Evolutionary conservation across 2,113 vertebrate genomes (phyloP).

Genomic region (Cisticola juncidis): DNA sequence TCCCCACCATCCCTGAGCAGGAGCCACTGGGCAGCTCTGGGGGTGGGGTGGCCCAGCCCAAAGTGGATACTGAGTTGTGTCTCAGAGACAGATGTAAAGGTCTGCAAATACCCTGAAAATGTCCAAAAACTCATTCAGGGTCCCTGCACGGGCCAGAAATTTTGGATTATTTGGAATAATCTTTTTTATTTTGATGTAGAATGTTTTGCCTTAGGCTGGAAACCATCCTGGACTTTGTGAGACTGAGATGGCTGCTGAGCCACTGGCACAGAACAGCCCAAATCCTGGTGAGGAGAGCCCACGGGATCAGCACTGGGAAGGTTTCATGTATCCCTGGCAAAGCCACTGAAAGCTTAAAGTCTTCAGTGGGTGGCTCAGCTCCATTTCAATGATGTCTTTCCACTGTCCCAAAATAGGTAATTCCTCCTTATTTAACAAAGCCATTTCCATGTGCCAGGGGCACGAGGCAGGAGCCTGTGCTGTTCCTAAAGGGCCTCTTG

Average conservation of each 20-base stretch:
- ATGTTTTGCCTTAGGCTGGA: neutral
- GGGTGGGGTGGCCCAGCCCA: neutral
- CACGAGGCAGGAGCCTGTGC: neutral
- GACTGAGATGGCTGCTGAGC: neutral
- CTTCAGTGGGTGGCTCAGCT: neutral
- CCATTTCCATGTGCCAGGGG: neutral
- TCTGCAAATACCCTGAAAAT: neutral
- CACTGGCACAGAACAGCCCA: neutral
- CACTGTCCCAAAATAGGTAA: neutral
- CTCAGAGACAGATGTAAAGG: neutral
- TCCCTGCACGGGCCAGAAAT: neutral
- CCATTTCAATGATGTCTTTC: neutral
- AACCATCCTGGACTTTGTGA: neutral
- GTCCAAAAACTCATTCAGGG: neutral
- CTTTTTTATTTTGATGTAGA: neutral
- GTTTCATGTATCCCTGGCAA: neutral
- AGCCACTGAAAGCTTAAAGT: neutral
- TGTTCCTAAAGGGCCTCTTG: accelerated
- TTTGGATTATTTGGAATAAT: neutral
- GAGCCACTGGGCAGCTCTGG: neutral
- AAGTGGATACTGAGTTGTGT: neutral
- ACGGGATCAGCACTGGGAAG: neutral
- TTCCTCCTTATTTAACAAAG: neutral
- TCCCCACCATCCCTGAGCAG: accelerated
- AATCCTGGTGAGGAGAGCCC: neutral